Conservation (phyloP, 2,888 invertebrate genomes). For the Cephonodes hylas region DNA sequence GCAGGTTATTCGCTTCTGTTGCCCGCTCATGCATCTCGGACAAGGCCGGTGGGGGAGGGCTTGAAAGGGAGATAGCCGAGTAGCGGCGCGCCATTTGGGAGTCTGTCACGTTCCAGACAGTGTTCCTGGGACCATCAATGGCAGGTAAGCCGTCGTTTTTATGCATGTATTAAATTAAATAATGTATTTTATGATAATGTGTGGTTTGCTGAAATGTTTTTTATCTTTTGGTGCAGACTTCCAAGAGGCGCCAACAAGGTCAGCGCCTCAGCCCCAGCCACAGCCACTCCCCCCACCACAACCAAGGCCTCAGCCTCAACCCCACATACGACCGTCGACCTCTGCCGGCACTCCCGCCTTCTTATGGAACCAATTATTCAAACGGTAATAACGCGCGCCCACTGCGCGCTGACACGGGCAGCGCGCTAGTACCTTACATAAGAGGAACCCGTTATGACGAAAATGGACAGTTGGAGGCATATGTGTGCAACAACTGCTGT, state of each 20-base stretch:
- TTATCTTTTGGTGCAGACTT: background rate
- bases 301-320: background rate
- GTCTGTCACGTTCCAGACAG: conserved; percentile 60
- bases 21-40: conserved; percentile 97
- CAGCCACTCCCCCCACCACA: conserved; percentile 30
- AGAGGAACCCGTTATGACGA: no score
- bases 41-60: conserved; percentile 84
- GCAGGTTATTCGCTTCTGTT: conserved; percentile 96
- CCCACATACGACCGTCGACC: background rate
- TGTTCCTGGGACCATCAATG: conserved; percentile 53
- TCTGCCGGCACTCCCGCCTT: conserved; percentile 18
- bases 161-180: background rate
- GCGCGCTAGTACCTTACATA: background rate
- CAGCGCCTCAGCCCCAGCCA: background rate
- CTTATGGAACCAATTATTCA: conserved; percentile 66
- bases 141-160: conserved; percentile 41
- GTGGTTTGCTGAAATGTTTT: background rate
- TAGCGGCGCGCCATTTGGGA: conserved; percentile 76
- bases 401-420: background rate
- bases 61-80: conserved; percentile 85
- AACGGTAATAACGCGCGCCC: conserved; percentile 44
- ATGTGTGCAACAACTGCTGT: no score
- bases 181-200: background rate
- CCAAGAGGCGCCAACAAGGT: conserved; percentile 2
- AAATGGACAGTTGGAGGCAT: no score